Evolutionary conservation across 2,888 invertebrate species (phyloP), one percentile per base, ranked within the genome.

Genomic region (Mythimna vitellina): DNA sequence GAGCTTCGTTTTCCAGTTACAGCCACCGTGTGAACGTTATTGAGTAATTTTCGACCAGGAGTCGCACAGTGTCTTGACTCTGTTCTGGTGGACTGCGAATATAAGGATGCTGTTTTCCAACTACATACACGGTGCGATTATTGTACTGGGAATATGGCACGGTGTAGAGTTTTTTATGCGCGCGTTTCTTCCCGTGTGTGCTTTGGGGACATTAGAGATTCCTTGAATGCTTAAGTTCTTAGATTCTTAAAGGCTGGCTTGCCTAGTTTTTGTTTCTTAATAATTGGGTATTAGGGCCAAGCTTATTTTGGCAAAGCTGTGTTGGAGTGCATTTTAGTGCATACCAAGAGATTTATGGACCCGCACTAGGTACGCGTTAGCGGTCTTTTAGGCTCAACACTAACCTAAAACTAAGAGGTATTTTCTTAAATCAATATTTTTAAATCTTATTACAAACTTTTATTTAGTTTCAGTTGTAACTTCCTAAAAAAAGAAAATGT

Each of bases 1-100:
- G 53, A 71, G 70, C n/a, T 61, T 35, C 62, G 84, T 74, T 70
- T 84, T 84, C 86, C 86, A 79, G 65, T 70, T 73, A 56, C 29
- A 54, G 62, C 42, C 70, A 68, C 81, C 35, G 74, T 76, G 80
- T 76, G 70, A 58, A 49, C 10, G 22, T 73, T 66, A 69, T 78
- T 58, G 58, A 75, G 69, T 67, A 54, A 67, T 80, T 68, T 81
- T 68, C 57, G 72, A 70, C 53, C 62, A 38, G 61, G 51, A 70
- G 53, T 81, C 17, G 42, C 38, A 61, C 84, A 29, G 83, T 83
- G 84, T 76, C 68, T 61, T 17, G 22, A 54, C 64, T 64, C 32
- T 58, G 64, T 61, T 29, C 22, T 49, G n/a, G 68, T 63, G 49
- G 22, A 54, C 38, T 57, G 38, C 38, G 14, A 22, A 65, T 70